Evolutionary conservation across 2,888 invertebrate genomes (phyloP).

Genomic region (Spodoptera picta): DNA sequence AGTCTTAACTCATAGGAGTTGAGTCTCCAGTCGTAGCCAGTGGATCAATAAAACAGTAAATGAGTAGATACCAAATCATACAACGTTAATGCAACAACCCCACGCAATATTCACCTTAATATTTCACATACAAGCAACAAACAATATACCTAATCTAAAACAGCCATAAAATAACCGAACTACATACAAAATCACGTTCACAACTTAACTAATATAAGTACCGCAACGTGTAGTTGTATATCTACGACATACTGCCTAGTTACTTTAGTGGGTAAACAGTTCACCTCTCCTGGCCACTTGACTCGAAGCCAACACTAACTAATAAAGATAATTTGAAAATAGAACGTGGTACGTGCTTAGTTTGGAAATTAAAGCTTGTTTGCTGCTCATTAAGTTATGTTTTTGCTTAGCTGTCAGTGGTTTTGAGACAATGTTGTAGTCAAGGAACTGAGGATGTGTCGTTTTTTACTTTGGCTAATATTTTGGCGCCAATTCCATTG

Average conservation of each 20-base stretch:
- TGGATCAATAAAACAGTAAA: too few relatives aligned
- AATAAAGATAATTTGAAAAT: conserved; percentile 56
- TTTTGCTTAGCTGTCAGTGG: neutral
- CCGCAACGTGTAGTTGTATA: conserved; percentile 27
- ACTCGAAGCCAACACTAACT: conserved; percentile 57
- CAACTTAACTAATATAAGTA: conserved; percentile 40
- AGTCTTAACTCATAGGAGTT: too few relatives aligned
- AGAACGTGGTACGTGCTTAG: conserved; percentile 6
- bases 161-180: neutral
- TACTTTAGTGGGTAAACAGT: conserved; percentile 51
- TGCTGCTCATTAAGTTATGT: conserved; percentile 7
- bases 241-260: conserved; percentile 22
- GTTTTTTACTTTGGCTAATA: too few relatives aligned
- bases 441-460: too few relatives aligned
- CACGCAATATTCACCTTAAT: too few relatives aligned
- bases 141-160: too few relatives aligned
- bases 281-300: conserved; percentile 51
- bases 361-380: conserved; percentile 15
- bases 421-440: neutral
- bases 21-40: too few relatives aligned
- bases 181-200: conserved; percentile 10
- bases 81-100: too few relatives aligned
- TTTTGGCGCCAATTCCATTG: too few relatives aligned
- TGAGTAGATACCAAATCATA: too few relatives aligned
- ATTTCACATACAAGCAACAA: too few relatives aligned